Base-by-base conservation (phyloP, 2,888 invertebrate species). In the Tiliacea aurago region DNA sequence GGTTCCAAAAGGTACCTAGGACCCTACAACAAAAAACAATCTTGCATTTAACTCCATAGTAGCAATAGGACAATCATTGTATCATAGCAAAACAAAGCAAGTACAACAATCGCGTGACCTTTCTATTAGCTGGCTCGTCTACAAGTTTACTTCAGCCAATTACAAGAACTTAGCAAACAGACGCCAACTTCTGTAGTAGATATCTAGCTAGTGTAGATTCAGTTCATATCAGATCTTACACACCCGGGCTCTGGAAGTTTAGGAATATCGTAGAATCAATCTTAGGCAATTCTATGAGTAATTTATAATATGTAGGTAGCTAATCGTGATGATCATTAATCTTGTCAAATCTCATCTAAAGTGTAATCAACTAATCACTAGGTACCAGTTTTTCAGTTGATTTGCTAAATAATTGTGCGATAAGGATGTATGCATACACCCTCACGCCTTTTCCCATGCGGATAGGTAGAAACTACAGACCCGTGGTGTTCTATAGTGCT, bases 141-240 rank as follows among this genome's bases (percentile, higher is more conserved):
- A 37, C 67, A 47, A 78, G 77, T 72, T 77, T 55, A 53, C 43
- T 67, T 78, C 37, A 55, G 43, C 58, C 73, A 78, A 68, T 78
- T 79, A 67, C 67, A 53, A 51, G 51, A 64, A 79, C 67, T 78
- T 78, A 53, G 47, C 56, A 47, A 58, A 63, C 66, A 67, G 63
- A 63, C 9, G n/a, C 79, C n/a, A 49, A 58, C 47, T 58, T 66
- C 51, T 62, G 43, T 51, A 51, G 28, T 51, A 11, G 18, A 13
- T 61, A 28, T 15, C n/a, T n/a, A 47, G n/a, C 20, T 47, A 51
- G 18, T 41, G 28, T 49, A 18, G 11, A 23, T 70, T 51, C 43
- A 69, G 41, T 59, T 20, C 2, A 41, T 58, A 64, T 59, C 28
- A 64, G 47, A 43, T 70, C 23, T 53, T 23, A 53, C 15, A 23